Percentiles rank a stretch among this genome's conserved stretches.
phyloP scores from a whole-genome alignment of 2,888 invertebrate species.

The Bimastos eiseni region DNA sequence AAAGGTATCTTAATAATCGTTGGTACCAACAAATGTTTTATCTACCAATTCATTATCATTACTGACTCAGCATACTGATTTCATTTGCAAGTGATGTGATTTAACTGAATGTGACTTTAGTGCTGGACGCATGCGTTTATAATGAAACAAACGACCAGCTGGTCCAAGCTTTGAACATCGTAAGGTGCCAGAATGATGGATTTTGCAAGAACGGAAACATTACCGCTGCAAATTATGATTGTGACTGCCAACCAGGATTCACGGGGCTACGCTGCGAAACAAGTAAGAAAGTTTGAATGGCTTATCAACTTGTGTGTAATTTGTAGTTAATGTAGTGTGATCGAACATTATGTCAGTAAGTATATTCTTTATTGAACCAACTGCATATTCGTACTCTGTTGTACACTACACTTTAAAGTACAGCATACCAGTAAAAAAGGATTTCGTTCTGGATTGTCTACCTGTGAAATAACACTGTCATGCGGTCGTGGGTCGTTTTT shows the following conservation, averaged over 20 bases:
- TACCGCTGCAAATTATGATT: slow-evolving; percentile 19
- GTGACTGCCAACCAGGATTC: slow-evolving; percentile 28
- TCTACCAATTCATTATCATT: too few relatives aligned
- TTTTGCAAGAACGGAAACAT: slow-evolving; percentile 25
- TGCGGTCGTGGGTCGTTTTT: too few relatives aligned
- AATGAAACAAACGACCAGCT: not conserved
- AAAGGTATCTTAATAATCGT: too few relatives aligned
- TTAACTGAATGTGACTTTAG: not conserved
- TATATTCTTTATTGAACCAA: too few relatives aligned
- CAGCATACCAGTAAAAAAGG: too few relatives aligned
- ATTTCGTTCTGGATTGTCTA: too few relatives aligned
- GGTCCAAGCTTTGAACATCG: not conserved
- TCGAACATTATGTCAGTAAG: too few relatives aligned
- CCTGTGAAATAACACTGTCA: too few relatives aligned
- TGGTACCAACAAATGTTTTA: too few relatives aligned
- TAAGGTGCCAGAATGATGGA: slow-evolving; percentile 28
- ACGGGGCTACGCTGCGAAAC: slow-evolving; percentile 19
- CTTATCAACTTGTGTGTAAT: not conserved
- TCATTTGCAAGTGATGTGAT: not conserved
- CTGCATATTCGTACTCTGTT: too few relatives aligned
- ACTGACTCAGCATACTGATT: not conserved
- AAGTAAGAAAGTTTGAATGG: not conserved
- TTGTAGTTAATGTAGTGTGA: too few relatives aligned
- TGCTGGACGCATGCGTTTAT: slow-evolving; percentile 26
- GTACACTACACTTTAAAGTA: too few relatives aligned